Percentiles rank a stretch among this genome's conserved stretches.
Conservation (phyloP, 2,888 invertebrate species). For the Callosobruchus maculatus region DNA sequence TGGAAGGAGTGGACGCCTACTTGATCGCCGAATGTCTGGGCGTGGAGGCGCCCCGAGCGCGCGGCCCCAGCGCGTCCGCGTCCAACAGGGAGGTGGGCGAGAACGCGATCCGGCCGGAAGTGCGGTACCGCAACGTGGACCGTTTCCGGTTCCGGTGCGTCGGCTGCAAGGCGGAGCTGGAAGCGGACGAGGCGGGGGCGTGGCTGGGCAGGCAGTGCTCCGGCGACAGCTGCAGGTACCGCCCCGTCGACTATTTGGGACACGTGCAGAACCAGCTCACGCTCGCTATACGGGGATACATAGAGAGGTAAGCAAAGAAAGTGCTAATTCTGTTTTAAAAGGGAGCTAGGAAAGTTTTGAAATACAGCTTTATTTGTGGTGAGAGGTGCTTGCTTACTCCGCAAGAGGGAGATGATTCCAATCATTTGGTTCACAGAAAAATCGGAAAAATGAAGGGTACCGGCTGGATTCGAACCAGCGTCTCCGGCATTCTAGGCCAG, state of each 20-base stretch:
- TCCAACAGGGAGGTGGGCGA: slow-evolving; percentile 45
- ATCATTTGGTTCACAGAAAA: too few species aligned
- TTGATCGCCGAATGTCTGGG: slow-evolving; percentile 89
- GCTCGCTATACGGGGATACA: slow-evolving; percentile 62
- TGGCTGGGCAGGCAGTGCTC: slow-evolving; percentile 59
- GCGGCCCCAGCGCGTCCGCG: slow-evolving; percentile 45
- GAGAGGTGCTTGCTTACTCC: too few species aligned
- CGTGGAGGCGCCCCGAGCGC: slow-evolving; percentile 53
- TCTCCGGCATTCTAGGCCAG: too few species aligned
- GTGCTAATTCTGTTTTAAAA: too few species aligned
- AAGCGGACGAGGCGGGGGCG: slow-evolving; percentile 20
- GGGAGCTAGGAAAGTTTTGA: too few species aligned
- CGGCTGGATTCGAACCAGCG: too few species aligned
- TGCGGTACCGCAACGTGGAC: slow-evolving; percentile 36
- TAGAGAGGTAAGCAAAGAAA: slow-evolving; percentile 48
- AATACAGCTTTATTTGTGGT: too few species aligned
- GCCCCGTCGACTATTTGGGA: slow-evolving; percentile 64
- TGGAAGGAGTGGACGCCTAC: slow-evolving; percentile 89
- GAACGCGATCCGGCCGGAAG: slow-evolving; percentile 31
- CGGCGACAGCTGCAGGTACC: slow-evolving; percentile 64
- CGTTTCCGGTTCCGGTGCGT: slow-evolving; percentile 51
- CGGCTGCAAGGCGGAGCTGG: slow-evolving; percentile 51
- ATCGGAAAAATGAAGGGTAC: too few species aligned
- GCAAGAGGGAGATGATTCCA: too few species aligned
- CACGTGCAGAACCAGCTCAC: slow-evolving; percentile 72